Conservation (phyloP, 2,888 invertebrate species). For the Celastrina argiolus region DNA sequence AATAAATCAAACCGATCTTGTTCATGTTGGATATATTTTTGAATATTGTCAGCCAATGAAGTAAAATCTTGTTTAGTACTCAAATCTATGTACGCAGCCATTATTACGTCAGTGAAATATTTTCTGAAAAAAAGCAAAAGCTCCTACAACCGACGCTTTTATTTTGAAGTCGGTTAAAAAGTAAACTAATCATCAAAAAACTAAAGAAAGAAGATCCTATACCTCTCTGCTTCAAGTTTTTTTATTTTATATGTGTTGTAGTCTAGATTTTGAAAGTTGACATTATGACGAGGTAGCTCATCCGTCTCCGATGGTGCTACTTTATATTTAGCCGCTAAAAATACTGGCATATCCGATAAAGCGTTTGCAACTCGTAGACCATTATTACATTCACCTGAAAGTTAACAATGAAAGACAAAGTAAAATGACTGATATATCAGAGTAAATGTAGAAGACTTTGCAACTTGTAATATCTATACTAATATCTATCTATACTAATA, state of each 20-base stretch:
- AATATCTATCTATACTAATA: too few relatives aligned
- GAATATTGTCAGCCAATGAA: not conserved
- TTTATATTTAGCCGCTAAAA: conserved; percentile 45
- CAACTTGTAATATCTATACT: too few relatives aligned
- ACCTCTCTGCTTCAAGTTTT: conserved; percentile 58
- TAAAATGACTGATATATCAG: not conserved
- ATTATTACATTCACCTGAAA: conserved; percentile 50
- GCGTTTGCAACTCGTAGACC: conserved; percentile 42
- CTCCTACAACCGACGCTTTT: too few relatives aligned
- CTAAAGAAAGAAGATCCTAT: too few relatives aligned
- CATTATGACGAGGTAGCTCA: not conserved
- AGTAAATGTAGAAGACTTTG: too few relatives aligned
- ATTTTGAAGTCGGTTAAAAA: too few relatives aligned
- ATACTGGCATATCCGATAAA: conserved; percentile 39
- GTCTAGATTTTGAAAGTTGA: conserved; percentile 39
- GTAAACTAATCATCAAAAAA: too few relatives aligned
- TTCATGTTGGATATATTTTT: not conserved
- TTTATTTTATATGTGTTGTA: conserved; percentile 49
- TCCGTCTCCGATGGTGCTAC: conserved; percentile 31
- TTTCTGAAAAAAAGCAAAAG: not conserved
- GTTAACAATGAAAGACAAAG: not conserved
- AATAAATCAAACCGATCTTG: not conserved
- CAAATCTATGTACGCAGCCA: not conserved
- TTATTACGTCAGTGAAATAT: not conserved
- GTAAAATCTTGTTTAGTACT: not conserved